phyloP scores from a whole-genome alignment of 2,113 vertebrate species.

The Macaca fascicularis region DNA sequence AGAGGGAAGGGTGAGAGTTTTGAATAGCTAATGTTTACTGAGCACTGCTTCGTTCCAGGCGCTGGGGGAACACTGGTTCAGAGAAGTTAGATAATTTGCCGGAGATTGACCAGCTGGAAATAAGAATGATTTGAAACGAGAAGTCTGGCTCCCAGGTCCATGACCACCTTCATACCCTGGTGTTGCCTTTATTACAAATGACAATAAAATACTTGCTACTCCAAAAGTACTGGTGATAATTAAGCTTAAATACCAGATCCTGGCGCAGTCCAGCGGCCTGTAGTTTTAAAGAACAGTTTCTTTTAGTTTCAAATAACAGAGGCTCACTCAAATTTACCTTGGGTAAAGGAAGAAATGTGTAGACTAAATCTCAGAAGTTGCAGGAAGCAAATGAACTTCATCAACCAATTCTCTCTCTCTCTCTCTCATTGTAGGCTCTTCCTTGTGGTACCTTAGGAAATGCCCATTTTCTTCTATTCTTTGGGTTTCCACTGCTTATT shows the following conservation, averaged over 20 bases:
- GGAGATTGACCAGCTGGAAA: background rate
- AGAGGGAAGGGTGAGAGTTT: background rate
- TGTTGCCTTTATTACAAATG: background rate
- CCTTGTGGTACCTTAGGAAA: background rate
- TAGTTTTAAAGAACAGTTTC: no score
- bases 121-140: background rate
- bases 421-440: accelerated
- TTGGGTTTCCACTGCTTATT: background rate
- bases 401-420: no score
- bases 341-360: no score
- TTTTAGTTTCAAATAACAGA: background rate
- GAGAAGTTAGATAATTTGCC: background rate
- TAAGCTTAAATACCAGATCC: background rate
- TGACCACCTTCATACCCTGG: no score
- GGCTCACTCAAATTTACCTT: background rate
- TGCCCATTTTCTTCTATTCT: background rate
- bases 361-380: background rate
- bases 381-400: background rate
- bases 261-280: background rate
- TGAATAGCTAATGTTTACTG: background rate
- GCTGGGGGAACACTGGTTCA: background rate
- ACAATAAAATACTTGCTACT: background rate
- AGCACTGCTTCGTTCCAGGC: background rate
- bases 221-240: background rate
- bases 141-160: no score